phyloP scores from a whole-genome alignment of 2,888 invertebrate genomes.

The Amphipyra tragopoginis region DNA sequence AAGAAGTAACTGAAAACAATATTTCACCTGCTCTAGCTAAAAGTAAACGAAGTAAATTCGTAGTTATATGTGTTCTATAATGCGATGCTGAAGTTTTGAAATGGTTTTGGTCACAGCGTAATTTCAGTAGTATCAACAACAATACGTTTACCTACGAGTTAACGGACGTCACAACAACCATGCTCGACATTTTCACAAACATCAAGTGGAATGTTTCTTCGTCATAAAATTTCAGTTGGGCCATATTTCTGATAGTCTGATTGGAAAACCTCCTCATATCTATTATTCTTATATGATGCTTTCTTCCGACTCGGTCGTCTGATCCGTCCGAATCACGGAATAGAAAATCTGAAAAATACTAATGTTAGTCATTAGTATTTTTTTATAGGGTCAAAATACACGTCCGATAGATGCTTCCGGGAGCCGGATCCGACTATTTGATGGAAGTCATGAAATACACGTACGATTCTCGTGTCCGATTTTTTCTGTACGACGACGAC shows the following conservation, averaged over 20 bases:
- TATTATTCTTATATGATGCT: too few relatives aligned
- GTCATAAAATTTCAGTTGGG: neutral
- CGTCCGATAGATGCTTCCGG: too few relatives aligned
- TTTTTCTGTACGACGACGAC: too few relatives aligned
- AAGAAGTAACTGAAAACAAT: neutral
- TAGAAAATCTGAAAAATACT: too few relatives aligned
- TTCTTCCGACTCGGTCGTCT: too few relatives aligned
- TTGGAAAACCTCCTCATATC: neutral
- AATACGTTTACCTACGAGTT: constrained; percentile 15
- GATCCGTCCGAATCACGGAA: too few relatives aligned
- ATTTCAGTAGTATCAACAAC: constrained; percentile 34
- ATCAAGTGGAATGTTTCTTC: constrained; percentile 11
- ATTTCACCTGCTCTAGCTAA: neutral
- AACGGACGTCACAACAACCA: constrained; percentile 21
- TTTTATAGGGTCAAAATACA: too few relatives aligned
- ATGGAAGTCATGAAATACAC: too few relatives aligned
- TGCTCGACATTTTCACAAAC: constrained; percentile 26
- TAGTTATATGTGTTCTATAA: neutral
- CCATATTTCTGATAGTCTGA: neutral
- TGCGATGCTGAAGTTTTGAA: constrained; percentile 2
- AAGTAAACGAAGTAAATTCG: neutral
- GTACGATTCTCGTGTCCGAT: too few relatives aligned
- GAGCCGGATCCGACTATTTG: too few relatives aligned
- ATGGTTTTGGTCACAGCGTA: constrained; percentile 6
- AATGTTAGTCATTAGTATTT: too few relatives aligned